Evolutionary conservation across 2,797 vertebrate genomes (phyloP), one percentile per base, ranked within the genome.

Genomic region (Danio albolineatus): DNA sequence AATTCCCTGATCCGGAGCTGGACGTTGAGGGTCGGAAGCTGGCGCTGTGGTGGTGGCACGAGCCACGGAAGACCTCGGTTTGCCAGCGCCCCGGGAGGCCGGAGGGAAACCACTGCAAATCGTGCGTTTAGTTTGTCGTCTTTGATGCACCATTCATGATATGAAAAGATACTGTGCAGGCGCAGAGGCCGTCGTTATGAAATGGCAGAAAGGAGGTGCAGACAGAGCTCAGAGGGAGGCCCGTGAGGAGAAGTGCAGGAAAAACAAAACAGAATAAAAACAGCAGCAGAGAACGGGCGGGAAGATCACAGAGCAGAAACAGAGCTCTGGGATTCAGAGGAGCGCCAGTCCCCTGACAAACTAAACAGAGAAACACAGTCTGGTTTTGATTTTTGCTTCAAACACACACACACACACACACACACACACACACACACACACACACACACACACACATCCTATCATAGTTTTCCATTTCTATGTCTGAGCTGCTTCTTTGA

Each of bases 341-440:
- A 92, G 91, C 81, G 76, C 89, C 89, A 87, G 91, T 95, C 94
- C 94, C 94, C 89, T 94, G 93, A 93, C 93, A 95, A 96, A 94
- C 89, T 89, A 93, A 95, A 94, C 91, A 92, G 91, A 91, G 89
- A 92, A 94, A 95, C 92, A 70, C 85, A 91, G 91, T 94, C 94
- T 95, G 95, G 53, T 95, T 96, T 95, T 95, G 91, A 95, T 96
- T 97, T 92, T 92, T 89, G 86, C 85, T 91, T 74, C 38, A 65
- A 61, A 59, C 86, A 90, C 89, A 83, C 80, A 82, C 78, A 90
- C 90, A 10, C 19, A 82, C 82, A 80, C 84, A 85, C 64, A 80
- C 80, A 85, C 78, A 59, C 86, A 90, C 89, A 83, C 80, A 82
- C 78, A 89, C 90, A 10, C 19, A 80, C 84, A 85, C 64, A 80